Conservation (phyloP, 2,113 vertebrate species). For the Vulpes vulpes region DNA sequence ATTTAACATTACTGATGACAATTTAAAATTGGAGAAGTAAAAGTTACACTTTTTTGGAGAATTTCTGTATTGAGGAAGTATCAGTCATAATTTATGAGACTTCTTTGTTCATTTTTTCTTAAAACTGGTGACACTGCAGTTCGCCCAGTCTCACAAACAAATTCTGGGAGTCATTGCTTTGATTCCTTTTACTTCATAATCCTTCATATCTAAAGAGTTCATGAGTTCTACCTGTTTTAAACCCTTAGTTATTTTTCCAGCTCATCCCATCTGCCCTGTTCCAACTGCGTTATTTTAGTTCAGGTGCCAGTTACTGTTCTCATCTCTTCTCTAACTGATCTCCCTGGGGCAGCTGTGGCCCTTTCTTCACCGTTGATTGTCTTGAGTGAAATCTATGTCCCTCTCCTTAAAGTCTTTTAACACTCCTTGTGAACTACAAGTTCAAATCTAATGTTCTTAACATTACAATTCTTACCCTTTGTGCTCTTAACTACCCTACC, state of each 20-base stretch:
- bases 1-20: slow-evolving; percentile 42
- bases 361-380: slow-evolving; percentile 2
- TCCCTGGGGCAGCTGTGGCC: neutral
- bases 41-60: slow-evolving; percentile 63
- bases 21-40: slow-evolving; percentile 65
- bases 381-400: neutral
- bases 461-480: neutral
- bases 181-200: neutral
- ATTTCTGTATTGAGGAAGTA: slow-evolving; percentile 58
- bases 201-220: neutral
- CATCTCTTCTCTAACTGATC: neutral
- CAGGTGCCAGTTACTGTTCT: neutral
- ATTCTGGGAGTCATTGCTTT: neutral
- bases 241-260: neutral
- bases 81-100: slow-evolving; percentile 45
- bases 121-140: neutral
- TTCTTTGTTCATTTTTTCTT: slow-evolving; percentile 48
- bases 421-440: neutral
- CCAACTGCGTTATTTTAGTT: neutral
- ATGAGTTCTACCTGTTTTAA: slow-evolving; percentile 19
- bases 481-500: neutral
- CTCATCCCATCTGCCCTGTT: neutral
- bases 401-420: slow-evolving; percentile 22
- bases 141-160: neutral
- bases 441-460: slow-evolving; percentile 26